These are phyloP conservation scores for Ceratosolen fusciceps DNA, from an alignment of 1,140 invertebrate species.

Conservation along the genomic window DNA sequence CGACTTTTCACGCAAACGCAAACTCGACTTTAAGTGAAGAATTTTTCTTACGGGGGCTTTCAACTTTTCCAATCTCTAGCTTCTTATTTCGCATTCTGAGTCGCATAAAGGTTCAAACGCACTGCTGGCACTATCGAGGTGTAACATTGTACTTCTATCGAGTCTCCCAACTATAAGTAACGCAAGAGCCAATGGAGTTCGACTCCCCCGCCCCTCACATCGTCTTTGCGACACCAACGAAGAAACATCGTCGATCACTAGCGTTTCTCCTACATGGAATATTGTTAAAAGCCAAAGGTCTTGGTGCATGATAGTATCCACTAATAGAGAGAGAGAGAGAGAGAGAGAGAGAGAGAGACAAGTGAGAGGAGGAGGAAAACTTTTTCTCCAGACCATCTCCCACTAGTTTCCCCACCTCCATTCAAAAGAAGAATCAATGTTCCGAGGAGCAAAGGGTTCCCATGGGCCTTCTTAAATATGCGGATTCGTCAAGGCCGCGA, in stretches of 20 bases:
- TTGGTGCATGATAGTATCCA: background rate
- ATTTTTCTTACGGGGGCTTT: background rate
- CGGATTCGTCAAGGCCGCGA: conserved; percentile 16
- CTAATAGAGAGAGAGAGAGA: no score
- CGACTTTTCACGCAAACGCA: background rate
- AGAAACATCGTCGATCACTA: background rate
- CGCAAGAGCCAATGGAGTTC: background rate
- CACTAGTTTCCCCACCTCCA: no score
- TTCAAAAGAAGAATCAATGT: conserved; percentile 33
- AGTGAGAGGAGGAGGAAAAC: conserved; percentile 3
- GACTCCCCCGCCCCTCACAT: background rate
- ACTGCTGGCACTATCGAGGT: background rate
- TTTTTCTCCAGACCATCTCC: background rate
- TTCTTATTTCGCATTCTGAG: background rate
- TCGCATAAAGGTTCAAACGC: background rate
- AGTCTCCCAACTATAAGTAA: background rate
- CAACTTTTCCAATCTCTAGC: background rate
- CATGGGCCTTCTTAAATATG: conserved; percentile 36
- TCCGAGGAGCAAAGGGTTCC: conserved; percentile 22
- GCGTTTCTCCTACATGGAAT: background rate
- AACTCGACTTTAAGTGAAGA: background rate
- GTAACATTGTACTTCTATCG: background rate
- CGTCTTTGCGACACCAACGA: background rate
- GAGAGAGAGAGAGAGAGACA: no score
- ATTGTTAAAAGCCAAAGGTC: background rate